Evolutionary conservation across 2,797 vertebrate species (phyloP).

Genomic region (Hyperoplus lanceolatus): DNA sequence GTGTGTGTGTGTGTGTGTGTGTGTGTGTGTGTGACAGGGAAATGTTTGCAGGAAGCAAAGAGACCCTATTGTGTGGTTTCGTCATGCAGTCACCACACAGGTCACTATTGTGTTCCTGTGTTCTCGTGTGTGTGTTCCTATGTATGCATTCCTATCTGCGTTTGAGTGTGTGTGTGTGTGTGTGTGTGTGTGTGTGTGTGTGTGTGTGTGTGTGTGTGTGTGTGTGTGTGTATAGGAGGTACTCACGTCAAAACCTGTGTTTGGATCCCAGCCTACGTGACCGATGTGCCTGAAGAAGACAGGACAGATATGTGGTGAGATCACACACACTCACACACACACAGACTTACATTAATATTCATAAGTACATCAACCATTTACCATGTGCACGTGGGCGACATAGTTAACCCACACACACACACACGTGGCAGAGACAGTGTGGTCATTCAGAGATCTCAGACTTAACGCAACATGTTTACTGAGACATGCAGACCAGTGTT

Average conservation of each 20-base stretch:
- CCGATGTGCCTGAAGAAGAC: conserved; percentile 92
- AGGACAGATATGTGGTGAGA: conserved; percentile 53
- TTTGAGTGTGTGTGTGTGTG: conserved; percentile 65
- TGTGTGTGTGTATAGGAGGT: conserved; percentile 33
- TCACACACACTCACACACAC: conserved; percentile 19
- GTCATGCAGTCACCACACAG: conserved; percentile 75
- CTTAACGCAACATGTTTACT: conserved; percentile 35
- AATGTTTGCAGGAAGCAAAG: conserved; percentile 68
- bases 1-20: conserved; percentile 10
- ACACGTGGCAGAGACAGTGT: conserved; percentile 47
- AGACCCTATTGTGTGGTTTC: conserved; percentile 74
- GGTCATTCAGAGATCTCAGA: conserved; percentile 49
- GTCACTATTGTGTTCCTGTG: conserved; percentile 76
- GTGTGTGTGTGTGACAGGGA: conserved; percentile 30
- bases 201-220: conserved; percentile 41
- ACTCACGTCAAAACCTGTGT: conserved; percentile 99
- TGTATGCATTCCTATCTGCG: conserved; percentile 39
- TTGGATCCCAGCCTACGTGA: conserved; percentile 99
- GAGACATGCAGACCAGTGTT: background rate
- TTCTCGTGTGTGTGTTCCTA: conserved; percentile 51
- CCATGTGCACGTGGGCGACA: conserved; percentile 30
- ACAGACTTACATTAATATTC: conserved; percentile 41
- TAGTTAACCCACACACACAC: conserved; percentile 52
- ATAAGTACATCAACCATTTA: conserved; percentile 31
- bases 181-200: conserved; percentile 40